Evolutionary conservation across 2,113 vertebrate genomes (phyloP).

Genomic region (Muntiacus reevesi): DNA sequence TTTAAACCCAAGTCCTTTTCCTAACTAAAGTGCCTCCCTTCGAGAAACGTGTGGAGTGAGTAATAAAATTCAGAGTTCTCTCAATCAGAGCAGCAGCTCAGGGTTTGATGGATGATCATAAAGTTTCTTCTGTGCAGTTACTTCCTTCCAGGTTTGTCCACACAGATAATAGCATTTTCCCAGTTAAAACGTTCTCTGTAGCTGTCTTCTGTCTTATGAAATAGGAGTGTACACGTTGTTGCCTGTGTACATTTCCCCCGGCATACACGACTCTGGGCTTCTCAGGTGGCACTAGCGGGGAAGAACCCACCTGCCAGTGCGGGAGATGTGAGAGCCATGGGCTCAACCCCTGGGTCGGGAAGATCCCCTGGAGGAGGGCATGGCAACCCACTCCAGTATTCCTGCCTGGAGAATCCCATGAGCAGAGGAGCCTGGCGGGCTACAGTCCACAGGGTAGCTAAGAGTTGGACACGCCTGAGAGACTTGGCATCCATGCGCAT

Average conservation of each 20-base stretch:
- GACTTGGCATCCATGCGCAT: neutral
- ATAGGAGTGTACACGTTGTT: neutral
- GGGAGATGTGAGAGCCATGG: neutral
- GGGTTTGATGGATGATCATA: neutral
- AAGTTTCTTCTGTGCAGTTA: neutral
- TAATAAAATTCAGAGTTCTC: neutral
- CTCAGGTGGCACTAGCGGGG: neutral
- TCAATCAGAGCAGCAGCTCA: neutral
- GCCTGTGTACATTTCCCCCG: neutral
- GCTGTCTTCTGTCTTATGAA: neutral
- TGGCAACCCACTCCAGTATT: neutral
- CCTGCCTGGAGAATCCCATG: neutral
- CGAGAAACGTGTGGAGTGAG: neutral
- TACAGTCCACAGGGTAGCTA: neutral
- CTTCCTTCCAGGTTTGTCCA: neutral
- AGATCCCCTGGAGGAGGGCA: neutral
- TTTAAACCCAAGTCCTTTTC: neutral
- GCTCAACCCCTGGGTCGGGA: neutral
- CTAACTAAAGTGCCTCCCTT: neutral
- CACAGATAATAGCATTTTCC: neutral
- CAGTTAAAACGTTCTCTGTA: neutral
- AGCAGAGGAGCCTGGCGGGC: neutral
- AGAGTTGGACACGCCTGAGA: fast-evolving
- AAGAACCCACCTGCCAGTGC: fast-evolving
- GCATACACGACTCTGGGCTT: neutral